Conservation (phyloP, 2,888 invertebrate species). For the Thera britannica region DNA sequence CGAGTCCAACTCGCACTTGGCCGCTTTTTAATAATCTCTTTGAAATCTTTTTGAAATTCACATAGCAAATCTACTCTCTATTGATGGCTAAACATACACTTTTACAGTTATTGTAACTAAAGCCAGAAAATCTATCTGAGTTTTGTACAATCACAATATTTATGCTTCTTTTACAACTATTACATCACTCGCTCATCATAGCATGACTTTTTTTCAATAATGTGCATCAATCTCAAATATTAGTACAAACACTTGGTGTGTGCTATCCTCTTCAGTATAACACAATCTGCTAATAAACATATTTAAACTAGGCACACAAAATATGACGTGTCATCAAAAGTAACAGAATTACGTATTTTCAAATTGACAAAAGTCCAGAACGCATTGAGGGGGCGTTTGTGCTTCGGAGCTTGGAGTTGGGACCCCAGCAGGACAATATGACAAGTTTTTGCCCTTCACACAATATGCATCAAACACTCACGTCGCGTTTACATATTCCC, state of each 20-base stretch:
- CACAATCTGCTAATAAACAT: slow-evolving; percentile 24
- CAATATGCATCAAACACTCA: slow-evolving; percentile 67
- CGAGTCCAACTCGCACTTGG: too few species aligned
- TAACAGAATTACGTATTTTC: slow-evolving; percentile 39
- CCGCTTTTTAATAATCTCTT: too few species aligned
- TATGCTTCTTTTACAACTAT: too few species aligned
- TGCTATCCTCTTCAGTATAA: slow-evolving; percentile 13
- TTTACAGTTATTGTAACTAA: too few species aligned
- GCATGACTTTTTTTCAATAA: too few species aligned
- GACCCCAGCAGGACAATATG: slow-evolving; percentile 47
- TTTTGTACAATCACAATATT: too few species aligned
- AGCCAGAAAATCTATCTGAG: too few species aligned
- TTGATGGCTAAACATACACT: too few species aligned
- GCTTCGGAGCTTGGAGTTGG: slow-evolving; percentile 34
- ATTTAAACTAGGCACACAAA: slow-evolving; percentile 37
- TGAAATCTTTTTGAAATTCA: too few species aligned
- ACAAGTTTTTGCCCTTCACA: slow-evolving; percentile 71
- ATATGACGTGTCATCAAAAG: slow-evolving; percentile 49
- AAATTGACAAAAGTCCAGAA: slow-evolving; percentile 28
- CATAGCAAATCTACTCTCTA: too few species aligned
- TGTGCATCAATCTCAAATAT: neutral
- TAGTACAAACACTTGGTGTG: slow-evolving; percentile 2
- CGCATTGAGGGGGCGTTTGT: slow-evolving; percentile 51
- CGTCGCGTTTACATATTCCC: slow-evolving; percentile 61
- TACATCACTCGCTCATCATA: too few species aligned